phyloP scores from a whole-genome alignment of 1,140 invertebrate genomes.

The Bombus sibiricus region DNA sequence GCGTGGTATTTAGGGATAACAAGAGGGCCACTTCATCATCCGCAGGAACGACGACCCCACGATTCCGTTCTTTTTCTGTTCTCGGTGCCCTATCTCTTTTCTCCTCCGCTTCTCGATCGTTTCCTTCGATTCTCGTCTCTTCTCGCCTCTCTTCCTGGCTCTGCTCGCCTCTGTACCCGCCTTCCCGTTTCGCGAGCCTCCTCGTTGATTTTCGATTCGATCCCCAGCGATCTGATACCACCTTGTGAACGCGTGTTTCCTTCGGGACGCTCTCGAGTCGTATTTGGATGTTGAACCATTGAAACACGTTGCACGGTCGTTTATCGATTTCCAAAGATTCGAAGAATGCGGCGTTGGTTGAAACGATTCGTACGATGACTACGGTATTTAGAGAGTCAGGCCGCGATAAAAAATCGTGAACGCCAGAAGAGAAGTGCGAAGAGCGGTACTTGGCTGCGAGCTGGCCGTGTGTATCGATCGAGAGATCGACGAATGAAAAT shows the following conservation, averaged over 20 bases:
- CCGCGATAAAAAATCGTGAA: neutral
- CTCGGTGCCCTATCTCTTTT: neutral
- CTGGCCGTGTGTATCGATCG: neutral
- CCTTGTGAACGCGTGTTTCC: neutral
- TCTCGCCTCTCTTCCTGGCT: conserved; percentile 21
- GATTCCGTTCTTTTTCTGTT: conserved; percentile 54
- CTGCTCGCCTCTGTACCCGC: neutral
- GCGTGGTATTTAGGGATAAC: conserved; percentile 81
- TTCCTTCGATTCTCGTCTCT: conserved; percentile 53
- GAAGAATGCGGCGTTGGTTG: neutral
- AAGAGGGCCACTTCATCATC: conserved; percentile 82
- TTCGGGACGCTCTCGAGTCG: neutral
- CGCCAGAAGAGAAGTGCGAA: neutral
- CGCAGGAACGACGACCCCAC: conserved; percentile 70
- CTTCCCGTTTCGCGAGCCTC: neutral
- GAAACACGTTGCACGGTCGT: neutral
- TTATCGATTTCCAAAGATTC: neutral
- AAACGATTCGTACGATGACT: neutral
- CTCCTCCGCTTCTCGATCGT: conserved; percentile 30
- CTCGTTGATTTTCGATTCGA: neutral
- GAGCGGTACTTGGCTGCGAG: neutral
- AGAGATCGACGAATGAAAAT: conserved; percentile 12
- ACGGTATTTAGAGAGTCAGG: neutral
- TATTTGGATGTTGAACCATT: accelerated
- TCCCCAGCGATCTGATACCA: accelerated